Evolutionary conservation across 2,888 invertebrate species (phyloP), one percentile per base, ranked within the genome.

Genomic region (Yponomeuta plumbellus): DNA sequence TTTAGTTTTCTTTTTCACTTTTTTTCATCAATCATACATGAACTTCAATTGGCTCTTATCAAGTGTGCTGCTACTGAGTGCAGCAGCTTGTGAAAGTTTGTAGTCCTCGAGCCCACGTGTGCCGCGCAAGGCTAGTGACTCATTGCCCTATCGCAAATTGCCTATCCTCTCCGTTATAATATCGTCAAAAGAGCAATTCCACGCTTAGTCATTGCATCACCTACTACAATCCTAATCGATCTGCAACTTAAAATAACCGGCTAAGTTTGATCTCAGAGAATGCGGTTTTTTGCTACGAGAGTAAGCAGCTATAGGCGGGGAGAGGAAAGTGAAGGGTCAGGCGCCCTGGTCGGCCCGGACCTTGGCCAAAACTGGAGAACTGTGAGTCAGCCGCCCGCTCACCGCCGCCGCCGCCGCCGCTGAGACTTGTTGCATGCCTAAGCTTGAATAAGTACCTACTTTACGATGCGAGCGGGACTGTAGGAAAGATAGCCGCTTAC

Each of bases 331-430:
- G 21, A 26, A n/a, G 22, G 61, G 26, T 61, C 61, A 61, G 34
- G 61, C 22, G 61, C 11, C 26, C 61, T 61, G 61, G 61, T 26
- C 61, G 34, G 8, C 10, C 22, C 23, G 61, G 61, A 61, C 61
- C 61, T 61, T 61, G 61, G 34, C 20, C 61, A 13, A 61, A 61
- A 61, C 23, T n/a, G 61, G 61, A 34, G 2, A 11, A 22, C 17
- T n/a, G 61, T 61, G 61, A 61, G 26, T 61, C 61, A 61, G 61
- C 21, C n/a, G 11, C 17, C 61, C 44, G 44, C 44, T 52, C 44
- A 52, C 44, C 44, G 44, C 13, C 44, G 44, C 44, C 44, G 13
- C 39, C 5, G n/a, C n/a, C n/a, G n/a, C n/a, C n/a, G n/a, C n/a
- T n/a, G n/a, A 17, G 44, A 52, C 44, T 17, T 52, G 44, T 52